Evolutionary conservation across 2,888 invertebrate species (phyloP).

Genomic region (Phengaris alcon): DNA sequence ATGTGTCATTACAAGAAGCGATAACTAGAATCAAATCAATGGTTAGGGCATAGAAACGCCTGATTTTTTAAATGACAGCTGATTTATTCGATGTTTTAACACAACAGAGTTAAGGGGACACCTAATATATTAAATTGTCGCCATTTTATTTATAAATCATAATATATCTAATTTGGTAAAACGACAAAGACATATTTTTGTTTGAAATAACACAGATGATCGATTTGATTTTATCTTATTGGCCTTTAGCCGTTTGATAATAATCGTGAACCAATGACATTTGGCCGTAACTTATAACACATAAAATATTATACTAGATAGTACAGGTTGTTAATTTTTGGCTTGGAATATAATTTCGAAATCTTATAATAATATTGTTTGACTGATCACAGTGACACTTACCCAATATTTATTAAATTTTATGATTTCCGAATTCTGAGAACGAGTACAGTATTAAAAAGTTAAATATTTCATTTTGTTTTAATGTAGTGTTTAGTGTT

Average conservation of each 20-base stretch:
- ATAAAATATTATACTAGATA: conserved; percentile 21
- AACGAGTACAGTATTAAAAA: neutral
- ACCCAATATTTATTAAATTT: neutral
- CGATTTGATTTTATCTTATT: conserved; percentile 18
- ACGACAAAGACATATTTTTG: conserved; percentile 18
- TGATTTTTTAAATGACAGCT: conserved; percentile 19
- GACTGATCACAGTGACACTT: conserved; percentile 1
- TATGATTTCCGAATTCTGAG: neutral
- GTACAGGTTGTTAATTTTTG: neutral
- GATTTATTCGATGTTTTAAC: conserved; percentile 20
- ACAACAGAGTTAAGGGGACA: conserved; percentile 12
- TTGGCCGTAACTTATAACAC: conserved; percentile 17
- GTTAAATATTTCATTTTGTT: no score
- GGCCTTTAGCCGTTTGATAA: conserved; percentile 19
- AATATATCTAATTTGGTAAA: conserved; percentile 21
- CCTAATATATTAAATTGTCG: conserved; percentile 22
- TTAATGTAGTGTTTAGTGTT: no score
- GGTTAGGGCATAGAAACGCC: conserved; percentile 13
- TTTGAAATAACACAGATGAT: conserved; percentile 24
- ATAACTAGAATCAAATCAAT: conserved; percentile 3
- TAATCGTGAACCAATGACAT: conserved; percentile 19
- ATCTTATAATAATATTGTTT: neutral
- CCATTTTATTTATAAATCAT: conserved; percentile 17
- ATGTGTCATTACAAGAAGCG: conserved; percentile 9
- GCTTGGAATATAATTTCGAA: conserved; percentile 4